These are phyloP conservation scores for Hydroisotoma schaefferi DNA, from an alignment of 2,888 invertebrate genomes.

Conservation along the genomic window DNA sequence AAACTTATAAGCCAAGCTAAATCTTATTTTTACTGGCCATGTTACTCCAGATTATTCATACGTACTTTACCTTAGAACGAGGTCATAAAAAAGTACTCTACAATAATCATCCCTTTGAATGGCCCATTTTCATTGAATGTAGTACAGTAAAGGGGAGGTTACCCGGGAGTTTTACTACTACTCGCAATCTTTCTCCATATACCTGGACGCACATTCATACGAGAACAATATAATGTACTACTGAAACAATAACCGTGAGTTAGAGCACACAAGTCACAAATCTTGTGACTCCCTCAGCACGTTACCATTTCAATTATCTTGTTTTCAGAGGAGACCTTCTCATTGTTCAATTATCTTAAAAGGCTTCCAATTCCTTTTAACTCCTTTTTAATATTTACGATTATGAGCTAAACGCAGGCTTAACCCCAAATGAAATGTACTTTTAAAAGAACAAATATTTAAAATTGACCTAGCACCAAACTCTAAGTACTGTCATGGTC, in stretches of 20 bases:
- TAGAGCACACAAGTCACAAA: neutral
- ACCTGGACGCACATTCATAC: too few relatives aligned
- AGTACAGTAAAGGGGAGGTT: slow-evolving; percentile 28
- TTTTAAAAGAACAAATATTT: neutral
- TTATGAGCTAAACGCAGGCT: slow-evolving; percentile 3
- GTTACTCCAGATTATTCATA: neutral
- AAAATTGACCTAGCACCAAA: too few relatives aligned
- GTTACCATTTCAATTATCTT: slow-evolving; percentile 1
- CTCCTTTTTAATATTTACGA: slow-evolving; percentile 21
- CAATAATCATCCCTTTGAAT: slow-evolving; percentile 11
- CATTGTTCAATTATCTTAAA: slow-evolving; percentile 2
- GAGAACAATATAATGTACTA: too few relatives aligned
- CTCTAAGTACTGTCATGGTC: too few relatives aligned
- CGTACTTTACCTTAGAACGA: slow-evolving; percentile 15
- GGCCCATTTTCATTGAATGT: slow-evolving; percentile 18
- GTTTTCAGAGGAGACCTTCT: neutral
- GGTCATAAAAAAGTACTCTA: slow-evolving; percentile 11
- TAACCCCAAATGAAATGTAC: neutral
- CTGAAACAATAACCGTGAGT: neutral
- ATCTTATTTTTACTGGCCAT: too few relatives aligned
- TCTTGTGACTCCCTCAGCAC: neutral
- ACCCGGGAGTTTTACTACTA: slow-evolving; percentile 32
- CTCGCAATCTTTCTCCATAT: neutral
- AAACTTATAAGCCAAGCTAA: too few relatives aligned
- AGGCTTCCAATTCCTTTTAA: slow-evolving; percentile 5